Evolutionary conservation across 2,888 invertebrate species (phyloP).

Genomic region (Andrena marginata): DNA sequence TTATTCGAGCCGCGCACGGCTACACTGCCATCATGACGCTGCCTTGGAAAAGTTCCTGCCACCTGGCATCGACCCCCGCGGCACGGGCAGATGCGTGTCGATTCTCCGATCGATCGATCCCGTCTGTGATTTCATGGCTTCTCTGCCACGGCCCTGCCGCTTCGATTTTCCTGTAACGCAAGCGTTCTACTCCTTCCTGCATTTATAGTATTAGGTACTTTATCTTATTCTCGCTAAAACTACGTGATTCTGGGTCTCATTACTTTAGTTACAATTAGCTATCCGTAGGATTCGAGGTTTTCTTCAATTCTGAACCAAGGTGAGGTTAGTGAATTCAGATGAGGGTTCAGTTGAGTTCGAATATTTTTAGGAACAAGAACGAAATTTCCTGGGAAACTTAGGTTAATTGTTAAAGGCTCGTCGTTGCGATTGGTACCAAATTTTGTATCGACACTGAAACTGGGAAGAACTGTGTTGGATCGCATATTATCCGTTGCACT

Average conservation of each 20-base stretch:
- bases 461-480: background rate
- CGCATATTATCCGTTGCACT: background rate
- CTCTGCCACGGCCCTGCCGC: background rate
- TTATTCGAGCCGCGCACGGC: slow-evolving; percentile 54
- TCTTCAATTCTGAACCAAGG: too few species aligned
- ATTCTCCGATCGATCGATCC: slow-evolving; percentile 57
- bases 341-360: too few species aligned
- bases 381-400: too few species aligned
- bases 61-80: slow-evolving; percentile 78
- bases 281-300: too few species aligned
- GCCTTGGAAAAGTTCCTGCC: slow-evolving; percentile 72
- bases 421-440: too few species aligned
- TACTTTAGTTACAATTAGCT: too few species aligned
- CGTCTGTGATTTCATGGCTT: slow-evolving; percentile 31
- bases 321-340: too few species aligned
- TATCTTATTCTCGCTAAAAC: background rate
- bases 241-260: background rate
- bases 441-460: background rate
- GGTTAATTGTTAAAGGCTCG: too few species aligned
- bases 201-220: background rate
- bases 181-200: background rate
- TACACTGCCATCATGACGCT: slow-evolving; percentile 49
- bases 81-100: slow-evolving; percentile 69
- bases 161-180: background rate
- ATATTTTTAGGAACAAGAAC: too few species aligned